These are phyloP conservation scores for Laothoe populi DNA, from an alignment of 2,888 invertebrate species.

Conservation along the genomic window DNA sequence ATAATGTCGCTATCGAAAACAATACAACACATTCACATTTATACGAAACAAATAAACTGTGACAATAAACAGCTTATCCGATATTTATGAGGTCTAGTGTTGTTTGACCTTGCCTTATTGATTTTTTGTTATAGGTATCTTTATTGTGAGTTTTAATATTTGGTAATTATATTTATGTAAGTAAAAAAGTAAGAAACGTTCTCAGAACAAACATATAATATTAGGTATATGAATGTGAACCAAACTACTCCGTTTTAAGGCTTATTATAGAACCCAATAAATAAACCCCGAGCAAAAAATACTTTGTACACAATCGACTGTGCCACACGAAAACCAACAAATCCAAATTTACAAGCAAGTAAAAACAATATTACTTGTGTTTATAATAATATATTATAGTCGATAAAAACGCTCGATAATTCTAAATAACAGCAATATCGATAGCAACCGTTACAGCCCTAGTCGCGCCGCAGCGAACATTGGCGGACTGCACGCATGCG, in stretches of 20 bases:
- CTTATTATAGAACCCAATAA: neutral
- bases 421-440: slow-evolving; percentile 38
- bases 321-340: neutral
- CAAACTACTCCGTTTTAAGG: neutral
- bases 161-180: neutral
- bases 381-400: neutral
- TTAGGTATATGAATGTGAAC: neutral
- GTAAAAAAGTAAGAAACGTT: no score
- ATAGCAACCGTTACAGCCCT: slow-evolving; percentile 53
- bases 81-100: slow-evolving; percentile 32
- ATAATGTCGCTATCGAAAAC: slow-evolving; percentile 44
- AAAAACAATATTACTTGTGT: neutral
- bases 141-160: neutral
- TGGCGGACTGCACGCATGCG: slow-evolving; percentile 71
- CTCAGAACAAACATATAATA: neutral
- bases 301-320: neutral
- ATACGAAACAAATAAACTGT: slow-evolving; percentile 38
- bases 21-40: slow-evolving; percentile 19
- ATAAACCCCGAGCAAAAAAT: neutral
- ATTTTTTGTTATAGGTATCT: neutral
- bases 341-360: neutral
- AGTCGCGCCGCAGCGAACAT: slow-evolving; percentile 54
- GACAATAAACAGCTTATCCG: slow-evolving; percentile 39
- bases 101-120: neutral
- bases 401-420: slow-evolving; percentile 38